Percentiles rank a stretch among this genome's conserved stretches.
phyloP scores from a whole-genome alignment of 1,140 invertebrate genomes.

The Teleopsis dalmanni region DNA sequence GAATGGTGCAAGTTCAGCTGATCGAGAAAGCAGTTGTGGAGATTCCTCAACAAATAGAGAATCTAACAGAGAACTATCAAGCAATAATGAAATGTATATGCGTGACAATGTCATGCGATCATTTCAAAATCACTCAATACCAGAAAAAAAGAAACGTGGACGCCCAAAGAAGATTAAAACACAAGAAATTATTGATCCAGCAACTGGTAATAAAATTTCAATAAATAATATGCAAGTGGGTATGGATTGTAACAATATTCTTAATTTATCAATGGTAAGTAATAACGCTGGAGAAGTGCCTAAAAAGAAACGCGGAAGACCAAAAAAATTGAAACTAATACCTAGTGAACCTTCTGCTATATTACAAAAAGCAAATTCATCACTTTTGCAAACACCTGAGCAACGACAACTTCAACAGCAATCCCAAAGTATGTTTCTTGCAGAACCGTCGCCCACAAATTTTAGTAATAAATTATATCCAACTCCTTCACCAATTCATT shows the following conservation, averaged over 20 bases:
- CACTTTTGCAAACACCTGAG: too few relatives aligned
- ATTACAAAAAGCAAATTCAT: not conserved
- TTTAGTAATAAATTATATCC: not conserved
- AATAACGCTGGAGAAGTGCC: slow-evolving; percentile 44
- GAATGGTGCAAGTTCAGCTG: not conserved
- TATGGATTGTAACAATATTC: slow-evolving; percentile 32
- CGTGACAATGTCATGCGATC: not conserved
- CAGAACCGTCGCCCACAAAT: not conserved
- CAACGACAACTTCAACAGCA: too few relatives aligned
- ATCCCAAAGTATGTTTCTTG: too few relatives aligned
- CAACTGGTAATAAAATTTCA: slow-evolving; percentile 14
- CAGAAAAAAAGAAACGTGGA: slow-evolving; percentile 80
- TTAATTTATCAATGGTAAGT: slow-evolving; percentile 28
- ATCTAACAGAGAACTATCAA: not conserved
- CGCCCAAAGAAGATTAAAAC: slow-evolving; percentile 79
- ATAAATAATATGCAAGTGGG: slow-evolving; percentile 9
- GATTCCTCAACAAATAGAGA: not conserved
- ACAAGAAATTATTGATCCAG: slow-evolving; percentile 43
- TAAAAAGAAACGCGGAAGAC: slow-evolving; percentile 76
- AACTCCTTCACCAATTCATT: too few relatives aligned
- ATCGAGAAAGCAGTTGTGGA: not conserved
- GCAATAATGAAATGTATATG: not conserved
- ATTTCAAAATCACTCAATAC: slow-evolving; percentile 34
- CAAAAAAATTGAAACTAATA: slow-evolving; percentile 69
- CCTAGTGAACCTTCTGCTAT: not conserved